Evolutionary conservation across 1,140 invertebrate genomes (phyloP).

Genomic region (Orussus abietinus): DNA sequence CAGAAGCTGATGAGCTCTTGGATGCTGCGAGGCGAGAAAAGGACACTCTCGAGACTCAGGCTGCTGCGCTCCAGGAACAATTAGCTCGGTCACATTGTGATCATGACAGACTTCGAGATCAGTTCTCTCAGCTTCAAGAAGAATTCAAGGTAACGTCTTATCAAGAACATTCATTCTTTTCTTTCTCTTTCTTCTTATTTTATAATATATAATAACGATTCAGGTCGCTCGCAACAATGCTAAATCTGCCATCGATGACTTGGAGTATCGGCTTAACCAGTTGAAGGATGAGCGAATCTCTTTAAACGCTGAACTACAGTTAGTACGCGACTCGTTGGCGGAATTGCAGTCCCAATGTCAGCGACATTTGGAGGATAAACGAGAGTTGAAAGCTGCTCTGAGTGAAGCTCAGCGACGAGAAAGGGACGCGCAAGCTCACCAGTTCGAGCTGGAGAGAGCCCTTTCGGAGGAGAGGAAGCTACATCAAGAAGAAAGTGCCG

Average conservation of each 20-base stretch:
- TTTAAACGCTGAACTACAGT: constrained; percentile 66
- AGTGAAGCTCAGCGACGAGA: constrained; percentile 66
- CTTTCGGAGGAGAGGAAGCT: constrained; percentile 60
- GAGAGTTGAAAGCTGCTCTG: constrained; percentile 63
- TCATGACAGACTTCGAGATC: constrained; percentile 67
- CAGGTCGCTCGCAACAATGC: constrained; percentile 74
- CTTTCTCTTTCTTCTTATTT: constrained; percentile 3
- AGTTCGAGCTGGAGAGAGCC: constrained; percentile 57
- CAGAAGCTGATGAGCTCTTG: constrained; percentile 63
- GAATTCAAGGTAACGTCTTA: constrained; percentile 66
- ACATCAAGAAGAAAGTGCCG: constrained; percentile 64
- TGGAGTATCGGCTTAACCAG: constrained; percentile 74
- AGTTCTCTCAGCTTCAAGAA: constrained; percentile 69
- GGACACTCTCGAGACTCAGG: constrained; percentile 64
- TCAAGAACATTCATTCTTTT: neutral
- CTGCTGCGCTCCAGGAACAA: constrained; percentile 72
- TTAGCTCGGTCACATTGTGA: constrained; percentile 73
- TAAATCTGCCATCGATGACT: constrained; percentile 72
- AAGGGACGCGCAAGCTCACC: constrained; percentile 56
- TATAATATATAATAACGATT: constrained; percentile 11
- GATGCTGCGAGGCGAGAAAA: constrained; percentile 68
- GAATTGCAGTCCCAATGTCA: constrained; percentile 72
- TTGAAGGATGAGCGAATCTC: constrained; percentile 68
- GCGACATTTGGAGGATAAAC: constrained; percentile 73
- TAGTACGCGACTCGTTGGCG: constrained; percentile 67